phyloP scores from a whole-genome alignment of 2,888 invertebrate species.

The Epsilonema sp. region DNA sequence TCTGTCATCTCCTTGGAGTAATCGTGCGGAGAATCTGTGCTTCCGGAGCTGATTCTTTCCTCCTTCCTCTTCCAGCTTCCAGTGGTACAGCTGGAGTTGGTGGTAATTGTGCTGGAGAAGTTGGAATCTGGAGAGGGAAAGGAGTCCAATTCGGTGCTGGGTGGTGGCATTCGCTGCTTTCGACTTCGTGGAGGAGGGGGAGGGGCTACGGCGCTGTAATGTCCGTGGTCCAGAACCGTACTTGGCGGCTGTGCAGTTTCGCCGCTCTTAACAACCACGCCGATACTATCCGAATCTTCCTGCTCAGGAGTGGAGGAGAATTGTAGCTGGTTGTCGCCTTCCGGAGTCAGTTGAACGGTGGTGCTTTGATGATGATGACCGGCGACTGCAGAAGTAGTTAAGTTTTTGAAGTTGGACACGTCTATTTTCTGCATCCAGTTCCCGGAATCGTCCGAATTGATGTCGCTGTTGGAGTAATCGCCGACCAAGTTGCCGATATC shows the following conservation, averaged over 20 bases:
- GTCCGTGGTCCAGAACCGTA: not conserved
- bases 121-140: not conserved
- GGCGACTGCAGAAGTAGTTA: conserved; percentile 13
- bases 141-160: not conserved
- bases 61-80: not conserved
- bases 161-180: too few species aligned
- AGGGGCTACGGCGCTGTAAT: not conserved
- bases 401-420: conserved; percentile 8
- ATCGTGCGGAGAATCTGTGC: not conserved
- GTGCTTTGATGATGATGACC: too few species aligned
- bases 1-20: not conserved
- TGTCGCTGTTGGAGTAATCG: conserved; percentile 7
- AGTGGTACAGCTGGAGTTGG: not conserved
- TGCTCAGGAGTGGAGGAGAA: not conserved
- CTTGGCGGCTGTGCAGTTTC: not conserved
- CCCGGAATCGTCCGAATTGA: conserved; percentile 3
- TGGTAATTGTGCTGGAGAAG: not conserved
- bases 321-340: not conserved
- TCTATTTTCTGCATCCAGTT: conserved; percentile 10
- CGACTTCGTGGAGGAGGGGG: too few species aligned
- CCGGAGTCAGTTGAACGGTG: not conserved
- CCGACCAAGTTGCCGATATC: conserved; percentile 5
- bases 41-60: not conserved
- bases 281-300: not conserved
- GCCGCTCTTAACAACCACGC: too few species aligned